These are phyloP conservation scores for Neoitamus cyanurus DNA, from an alignment of 2,888 invertebrate genomes.

Conservation along the genomic window DNA sequence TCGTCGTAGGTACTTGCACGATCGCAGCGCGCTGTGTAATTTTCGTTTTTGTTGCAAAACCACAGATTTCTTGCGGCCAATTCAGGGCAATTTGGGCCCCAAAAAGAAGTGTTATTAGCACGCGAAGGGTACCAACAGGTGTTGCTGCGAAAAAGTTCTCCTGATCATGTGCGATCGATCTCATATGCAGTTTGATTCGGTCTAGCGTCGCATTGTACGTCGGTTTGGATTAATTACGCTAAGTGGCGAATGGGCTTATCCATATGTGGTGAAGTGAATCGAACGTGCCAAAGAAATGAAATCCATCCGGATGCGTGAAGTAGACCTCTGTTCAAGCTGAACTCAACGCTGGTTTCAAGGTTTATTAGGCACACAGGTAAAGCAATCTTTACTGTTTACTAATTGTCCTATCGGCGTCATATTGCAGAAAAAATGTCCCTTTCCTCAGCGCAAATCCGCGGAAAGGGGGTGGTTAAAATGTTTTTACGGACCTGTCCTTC, in stretches of 20 bases:
- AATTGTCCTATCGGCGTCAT: background rate
- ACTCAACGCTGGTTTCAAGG: constrained; percentile 8
- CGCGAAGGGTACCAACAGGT: constrained; percentile 15
- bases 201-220: background rate
- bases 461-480: background rate
- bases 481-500: background rate
- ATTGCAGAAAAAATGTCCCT: constrained; percentile 4
- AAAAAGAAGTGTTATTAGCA: constrained; percentile 6
- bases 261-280: constrained; percentile 2
- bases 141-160: background rate
- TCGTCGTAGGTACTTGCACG: background rate
- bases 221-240: constrained; percentile 19
- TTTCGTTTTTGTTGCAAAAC: background rate
- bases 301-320: constrained; percentile 2
- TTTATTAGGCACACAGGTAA: background rate
- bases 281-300: constrained; percentile 17
- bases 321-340: background rate
- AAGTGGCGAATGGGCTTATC: constrained; percentile 24
- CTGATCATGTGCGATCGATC: background rate
- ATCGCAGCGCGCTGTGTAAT: constrained; percentile 11
- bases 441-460: background rate
- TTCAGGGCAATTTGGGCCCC: background rate
- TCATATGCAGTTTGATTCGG: background rate
- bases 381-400: background rate
- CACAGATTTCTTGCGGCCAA: background rate